Evolutionary conservation across 1,140 invertebrate species (phyloP).

Genomic region (Laupala kohalensis): DNA sequence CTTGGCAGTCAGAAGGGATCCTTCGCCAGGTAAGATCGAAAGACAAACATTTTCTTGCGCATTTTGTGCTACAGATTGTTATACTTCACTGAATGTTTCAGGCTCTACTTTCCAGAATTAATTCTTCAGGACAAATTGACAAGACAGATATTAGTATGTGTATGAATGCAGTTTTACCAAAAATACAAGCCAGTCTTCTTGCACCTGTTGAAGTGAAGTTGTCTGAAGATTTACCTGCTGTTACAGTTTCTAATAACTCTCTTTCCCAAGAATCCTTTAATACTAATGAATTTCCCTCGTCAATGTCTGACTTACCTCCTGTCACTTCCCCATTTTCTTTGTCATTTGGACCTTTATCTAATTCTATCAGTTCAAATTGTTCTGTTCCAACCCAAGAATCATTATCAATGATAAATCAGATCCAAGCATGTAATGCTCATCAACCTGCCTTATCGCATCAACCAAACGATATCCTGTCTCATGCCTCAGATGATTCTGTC

Average conservation of each 20-base stretch:
- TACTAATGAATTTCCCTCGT: not conserved
- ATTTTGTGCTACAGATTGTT: no score
- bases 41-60: no score
- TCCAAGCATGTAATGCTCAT: not conserved
- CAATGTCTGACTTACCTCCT: not conserved
- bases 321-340: not conserved
- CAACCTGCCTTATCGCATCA: not conserved
- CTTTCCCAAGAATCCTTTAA: not conserved
- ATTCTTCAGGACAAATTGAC: not conserved
- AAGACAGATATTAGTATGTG: not conserved
- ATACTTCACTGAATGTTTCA: not conserved
- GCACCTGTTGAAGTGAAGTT: not conserved
- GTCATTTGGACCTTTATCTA: not conserved
- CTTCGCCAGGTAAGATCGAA: not conserved
- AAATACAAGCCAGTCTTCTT: not conserved
- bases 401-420: not conserved
- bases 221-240: not conserved
- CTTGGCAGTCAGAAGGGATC: not conserved
- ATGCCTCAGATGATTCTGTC: not conserved
- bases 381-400: not conserved
- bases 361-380: not conserved
- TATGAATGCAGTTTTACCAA: not conserved
- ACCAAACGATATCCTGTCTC: not conserved
- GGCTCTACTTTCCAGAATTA: constrained; percentile 4
- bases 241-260: not conserved